Evolutionary conservation across 1,140 invertebrate genomes (phyloP).

Genomic region (Scaptomyza montana): DNA sequence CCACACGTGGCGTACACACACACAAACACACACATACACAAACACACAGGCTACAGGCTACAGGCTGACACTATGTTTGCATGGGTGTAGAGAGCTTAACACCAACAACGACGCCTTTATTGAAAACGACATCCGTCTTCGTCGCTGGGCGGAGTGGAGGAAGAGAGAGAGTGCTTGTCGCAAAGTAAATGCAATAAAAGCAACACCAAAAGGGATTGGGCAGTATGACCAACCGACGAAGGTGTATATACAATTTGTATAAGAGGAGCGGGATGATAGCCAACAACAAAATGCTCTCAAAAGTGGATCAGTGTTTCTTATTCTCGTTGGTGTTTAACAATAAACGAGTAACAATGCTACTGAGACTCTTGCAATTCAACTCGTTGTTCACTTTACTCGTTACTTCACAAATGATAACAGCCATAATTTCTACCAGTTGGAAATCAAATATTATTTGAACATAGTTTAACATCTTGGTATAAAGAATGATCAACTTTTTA

Average conservation of each 20-base stretch:
- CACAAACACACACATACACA: background rate
- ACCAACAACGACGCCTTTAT: conserved; percentile 64
- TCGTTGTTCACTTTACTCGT: too few species aligned
- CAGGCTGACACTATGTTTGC: conserved; percentile 3
- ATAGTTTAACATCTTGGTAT: too few species aligned
- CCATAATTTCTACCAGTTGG: too few species aligned
- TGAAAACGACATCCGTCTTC: conserved; percentile 73
- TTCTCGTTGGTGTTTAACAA: too few species aligned
- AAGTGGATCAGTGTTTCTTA: too few species aligned
- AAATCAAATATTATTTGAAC: too few species aligned
- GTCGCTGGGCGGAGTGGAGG: conserved; percentile 1
- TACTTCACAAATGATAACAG: too few species aligned
- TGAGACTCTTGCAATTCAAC: too few species aligned
- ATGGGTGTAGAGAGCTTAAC: conserved; percentile 54
- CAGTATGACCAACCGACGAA: background rate
- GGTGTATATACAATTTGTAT: conserved; percentile 3
- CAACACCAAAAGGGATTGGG: conserved; percentile 46
- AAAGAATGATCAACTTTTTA: too few species aligned
- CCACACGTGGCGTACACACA: conserved; percentile 22
- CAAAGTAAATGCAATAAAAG: conserved; percentile 74
- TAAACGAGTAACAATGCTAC: too few species aligned
- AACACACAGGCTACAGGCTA: background rate
- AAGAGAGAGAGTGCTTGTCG: conserved; percentile 2
- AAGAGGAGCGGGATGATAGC: too few species aligned
- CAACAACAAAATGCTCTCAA: conserved; percentile 2